Evolutionary conservation across 1,140 invertebrate genomes (phyloP).

Genomic region (Physella acuta): DNA sequence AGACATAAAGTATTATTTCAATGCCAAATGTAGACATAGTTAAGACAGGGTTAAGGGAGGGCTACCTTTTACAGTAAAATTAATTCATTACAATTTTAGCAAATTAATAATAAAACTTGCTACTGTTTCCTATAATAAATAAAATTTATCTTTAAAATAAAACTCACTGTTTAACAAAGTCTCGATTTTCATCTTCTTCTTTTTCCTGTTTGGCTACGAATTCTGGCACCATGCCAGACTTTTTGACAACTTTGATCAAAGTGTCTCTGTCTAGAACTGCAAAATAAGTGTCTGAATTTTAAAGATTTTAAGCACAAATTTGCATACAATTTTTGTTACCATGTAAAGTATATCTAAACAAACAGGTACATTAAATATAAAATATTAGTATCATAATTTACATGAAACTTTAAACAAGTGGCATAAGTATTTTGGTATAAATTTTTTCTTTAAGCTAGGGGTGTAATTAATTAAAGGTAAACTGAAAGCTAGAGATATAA

Average conservation of each 20-base stretch:
- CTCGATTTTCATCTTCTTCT: slow-evolving; percentile 27
- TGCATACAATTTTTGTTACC: background rate
- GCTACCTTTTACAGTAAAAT: too few relatives aligned
- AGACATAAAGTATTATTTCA: too few relatives aligned
- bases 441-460: too few relatives aligned
- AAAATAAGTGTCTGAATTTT: too few relatives aligned
- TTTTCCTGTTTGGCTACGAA: slow-evolving; percentile 10
- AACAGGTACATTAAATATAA: background rate
- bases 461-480: too few relatives aligned
- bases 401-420: too few relatives aligned
- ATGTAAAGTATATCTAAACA: background rate
- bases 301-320: background rate
- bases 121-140: background rate
- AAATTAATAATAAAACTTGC: background rate
- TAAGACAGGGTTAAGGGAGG: too few relatives aligned
- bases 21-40: too few relatives aligned
- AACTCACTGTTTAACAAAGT: slow-evolving; percentile 35
- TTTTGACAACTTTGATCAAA: slow-evolving; percentile 32
- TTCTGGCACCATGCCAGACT: slow-evolving; percentile 31
- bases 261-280: slow-evolving; percentile 27
- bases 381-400: background rate
- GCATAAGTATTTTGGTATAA: too few relatives aligned
- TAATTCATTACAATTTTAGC: background rate
- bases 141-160: background rate
- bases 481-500: too few relatives aligned